Base-by-base conservation (phyloP, 2,888 invertebrate species). In the Thymelicus lineola region DNA sequence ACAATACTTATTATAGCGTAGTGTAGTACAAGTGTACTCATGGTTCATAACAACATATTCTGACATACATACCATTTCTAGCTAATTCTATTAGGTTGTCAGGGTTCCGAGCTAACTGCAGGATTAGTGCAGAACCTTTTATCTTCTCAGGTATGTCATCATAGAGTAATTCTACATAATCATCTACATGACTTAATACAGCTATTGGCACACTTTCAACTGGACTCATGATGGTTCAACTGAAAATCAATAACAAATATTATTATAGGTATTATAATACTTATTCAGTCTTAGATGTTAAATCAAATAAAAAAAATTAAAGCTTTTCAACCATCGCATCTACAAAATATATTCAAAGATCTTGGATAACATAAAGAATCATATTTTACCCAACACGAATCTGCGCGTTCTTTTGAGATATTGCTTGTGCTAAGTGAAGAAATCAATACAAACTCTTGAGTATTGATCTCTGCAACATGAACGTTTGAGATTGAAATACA, bases 81-180 rank as follows among this genome's bases (percentile, higher is more conserved):
- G 98, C 97, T 73, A 99, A 93, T 86, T 98, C 98, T 81, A 98
- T 96, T 74, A 99, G 95, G 94, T 99, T 99, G 83, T 99, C 98
- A 12, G 98, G 97, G 89, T 98, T 97, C 82, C 98, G 95, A 4
- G 99, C 98, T 73, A 99, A 95, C 88, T 98, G 97, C 64, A 99
- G 94, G 75, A 99, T 97, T 74, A 98, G 94, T 36, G 97, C 97
- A 7, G 99, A 98, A 36, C 99, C 99, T 86, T 96, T 96, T 60
- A 98, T 97, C 94, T 99, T 98, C 82, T 98, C 98, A 42, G 96
- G 95, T 83, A 97, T 96, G 76, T 99, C 99, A 90, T 99, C 99
- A 89, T 99, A 99, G 20, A 99, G 94, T 74, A 99, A 91, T 89
- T 99, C 99, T 67, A 99, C 97, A 90, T 99, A 99, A 80, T 97